Evolutionary conservation across 2,113 vertebrate species (phyloP).

Genomic region (Lasiurus borealis): DNA sequence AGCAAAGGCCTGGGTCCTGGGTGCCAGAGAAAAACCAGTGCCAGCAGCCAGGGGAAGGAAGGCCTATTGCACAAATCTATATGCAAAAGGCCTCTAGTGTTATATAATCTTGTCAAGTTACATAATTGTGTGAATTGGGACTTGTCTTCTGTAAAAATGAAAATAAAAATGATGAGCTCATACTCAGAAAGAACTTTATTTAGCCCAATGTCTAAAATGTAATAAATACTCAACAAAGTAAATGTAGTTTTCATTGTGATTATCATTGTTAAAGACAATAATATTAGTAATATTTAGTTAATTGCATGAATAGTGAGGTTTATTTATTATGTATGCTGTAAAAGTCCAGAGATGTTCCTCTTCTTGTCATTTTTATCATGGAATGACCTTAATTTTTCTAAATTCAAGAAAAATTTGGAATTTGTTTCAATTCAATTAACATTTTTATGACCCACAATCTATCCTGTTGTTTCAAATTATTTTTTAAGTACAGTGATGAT

Average conservation of each 20-base stretch:
- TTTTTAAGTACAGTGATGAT: background rate
- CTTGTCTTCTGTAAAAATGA: background rate
- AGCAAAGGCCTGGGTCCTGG: no score
- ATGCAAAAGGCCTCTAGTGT: no score
- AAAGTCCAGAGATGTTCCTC: background rate
- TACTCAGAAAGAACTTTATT: background rate
- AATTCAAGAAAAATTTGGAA: slow-evolving; percentile 28
- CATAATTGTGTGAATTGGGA: background rate
- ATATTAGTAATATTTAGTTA: slow-evolving; percentile 42
- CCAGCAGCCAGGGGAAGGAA: no score
- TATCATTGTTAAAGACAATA: background rate
- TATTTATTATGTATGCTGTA: background rate
- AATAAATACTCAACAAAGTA: background rate
- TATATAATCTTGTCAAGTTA: background rate
- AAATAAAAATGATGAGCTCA: slow-evolving; percentile 9
- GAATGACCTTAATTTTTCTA: background rate
- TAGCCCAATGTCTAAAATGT: background rate
- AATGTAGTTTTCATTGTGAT: slow-evolving; percentile 16
- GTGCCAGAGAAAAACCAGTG: no score
- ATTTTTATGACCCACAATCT: background rate
- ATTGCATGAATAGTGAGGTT: background rate
- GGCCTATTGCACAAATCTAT: no score
- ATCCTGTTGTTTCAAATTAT: background rate
- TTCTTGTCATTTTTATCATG: background rate
- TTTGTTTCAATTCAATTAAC: background rate